phyloP scores from a whole-genome alignment of 2,888 invertebrate species.

The Ethmia dodecea region DNA sequence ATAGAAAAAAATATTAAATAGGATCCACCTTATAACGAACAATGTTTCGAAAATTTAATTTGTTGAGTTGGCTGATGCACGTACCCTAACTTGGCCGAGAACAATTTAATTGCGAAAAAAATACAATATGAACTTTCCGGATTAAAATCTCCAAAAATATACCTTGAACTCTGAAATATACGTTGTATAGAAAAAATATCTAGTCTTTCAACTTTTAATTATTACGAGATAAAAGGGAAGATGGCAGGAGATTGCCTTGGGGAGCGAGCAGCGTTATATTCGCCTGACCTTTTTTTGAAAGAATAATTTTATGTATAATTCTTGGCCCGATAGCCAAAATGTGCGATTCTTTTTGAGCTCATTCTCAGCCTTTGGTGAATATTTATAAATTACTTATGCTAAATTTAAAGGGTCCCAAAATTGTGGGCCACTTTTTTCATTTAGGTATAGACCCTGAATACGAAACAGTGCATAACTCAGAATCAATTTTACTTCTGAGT shows the following conservation, averaged over 20 bases:
- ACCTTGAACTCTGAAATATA: slow-evolving; percentile 7
- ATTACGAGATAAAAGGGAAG: slow-evolving; percentile 34
- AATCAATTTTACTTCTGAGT: too few species aligned
- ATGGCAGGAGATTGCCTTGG: slow-evolving; percentile 30
- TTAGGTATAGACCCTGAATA: too few species aligned
- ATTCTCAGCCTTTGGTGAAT: slow-evolving; percentile 4
- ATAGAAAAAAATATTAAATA: too few species aligned
- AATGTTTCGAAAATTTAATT: too few species aligned
- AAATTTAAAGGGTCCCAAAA: too few species aligned
- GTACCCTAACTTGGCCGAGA: background rate
- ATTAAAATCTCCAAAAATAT: background rate
- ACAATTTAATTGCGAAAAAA: background rate
- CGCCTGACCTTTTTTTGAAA: slow-evolving; percentile 36
- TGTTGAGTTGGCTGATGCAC: background rate
- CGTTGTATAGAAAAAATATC: slow-evolving; percentile 10
- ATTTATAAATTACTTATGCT: slow-evolving; percentile 4
- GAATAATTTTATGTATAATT: slow-evolving; percentile 46
- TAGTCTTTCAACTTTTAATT: slow-evolving; percentile 36
- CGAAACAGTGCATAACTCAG: too few species aligned
- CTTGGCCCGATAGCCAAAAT: slow-evolving; percentile 33
- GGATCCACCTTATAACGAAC: too few species aligned
- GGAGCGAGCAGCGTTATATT: slow-evolving; percentile 31
- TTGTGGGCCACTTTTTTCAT: background rate
- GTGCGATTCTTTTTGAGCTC: slow-evolving; percentile 31
- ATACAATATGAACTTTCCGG: background rate